Evolutionary conservation across 2,888 invertebrate species (phyloP), one percentile per base, ranked within the genome.

Genomic region (Epinotia ramella): DNA sequence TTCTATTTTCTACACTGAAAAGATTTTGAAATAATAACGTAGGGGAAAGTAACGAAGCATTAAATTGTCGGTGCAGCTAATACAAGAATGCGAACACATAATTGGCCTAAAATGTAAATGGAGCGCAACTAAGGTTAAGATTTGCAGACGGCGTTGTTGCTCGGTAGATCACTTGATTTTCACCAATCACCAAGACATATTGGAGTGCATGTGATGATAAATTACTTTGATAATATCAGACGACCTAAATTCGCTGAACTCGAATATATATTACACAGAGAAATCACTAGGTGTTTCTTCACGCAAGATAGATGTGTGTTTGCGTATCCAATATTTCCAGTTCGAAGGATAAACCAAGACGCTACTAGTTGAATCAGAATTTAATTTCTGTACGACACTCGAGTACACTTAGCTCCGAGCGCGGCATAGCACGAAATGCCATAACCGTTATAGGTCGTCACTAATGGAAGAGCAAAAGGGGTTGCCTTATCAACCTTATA

Each of bases 111-210:
- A 76, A 72, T 76, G 72, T 62, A 66, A 76, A 76, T 67, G 56
- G 76, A 76, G 76, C 76, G 72, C 56, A 67, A 76, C 76, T 76
- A 76, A 76, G 76, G 76, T 76, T 76, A 72, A 71, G 72, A 76
- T 72, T 76, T 60, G 76, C 72, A 72, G 71, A 72, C 66, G 16
- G 40, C 56, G 44, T 66, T 44, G 65, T 59, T 63, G 20, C 65
- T 49, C 13, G 66, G 60, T 33, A 63, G 28, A 64, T 13, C 62
- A 68, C 74, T 40, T 65, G 57, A 64, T 74, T 64, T 57, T 33
- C 64, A 62, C 49, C 69, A 53, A 68, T 33, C 64, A 62, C 49
- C 69, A 53, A 68, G 57, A 57, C 40, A 44, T 72, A 12, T 53
- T 56, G 24, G 33, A 53, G 28, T 66, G 66, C 16, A 40, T 63